Evolutionary conservation across 2,797 vertebrate species (phyloP).

Genomic region (Varecia variegata): DNA sequence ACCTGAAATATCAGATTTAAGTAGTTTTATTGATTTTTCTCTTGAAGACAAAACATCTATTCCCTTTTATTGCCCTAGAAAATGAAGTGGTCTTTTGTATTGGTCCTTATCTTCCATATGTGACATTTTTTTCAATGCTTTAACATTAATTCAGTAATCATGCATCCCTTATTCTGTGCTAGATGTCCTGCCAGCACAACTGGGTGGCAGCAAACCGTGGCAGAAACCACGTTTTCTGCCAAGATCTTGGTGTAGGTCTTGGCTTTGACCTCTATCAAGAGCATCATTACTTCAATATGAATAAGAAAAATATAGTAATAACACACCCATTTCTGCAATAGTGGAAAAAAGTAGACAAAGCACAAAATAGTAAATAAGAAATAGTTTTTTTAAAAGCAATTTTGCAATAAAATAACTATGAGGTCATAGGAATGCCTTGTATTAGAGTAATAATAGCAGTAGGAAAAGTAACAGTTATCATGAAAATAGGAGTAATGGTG

Average conservation of each 20-base stretch:
- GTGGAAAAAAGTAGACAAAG: not conserved
- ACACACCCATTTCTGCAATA: not conserved
- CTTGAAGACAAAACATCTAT: not conserved
- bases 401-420: not conserved
- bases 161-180: not conserved
- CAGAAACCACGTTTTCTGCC: not conserved
- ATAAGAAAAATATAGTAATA: not conserved
- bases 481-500: not conserved
- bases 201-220: too few species aligned
- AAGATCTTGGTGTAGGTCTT: not conserved
- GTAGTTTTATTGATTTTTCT: constrained; percentile 21
- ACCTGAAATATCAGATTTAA: not conserved
- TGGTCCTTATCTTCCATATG: not conserved
- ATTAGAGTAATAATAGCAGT: not conserved
- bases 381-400: not conserved
- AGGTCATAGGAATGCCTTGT: not conserved
- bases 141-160: not conserved
- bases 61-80: not conserved
- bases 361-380: not conserved
- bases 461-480: not conserved
- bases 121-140: not conserved
- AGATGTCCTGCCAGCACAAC: not conserved
- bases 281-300: not conserved
- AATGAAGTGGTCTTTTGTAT: not conserved
- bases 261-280: not conserved